phyloP scores from a whole-genome alignment of 2,113 vertebrate genomes.

The Struthio camelus region DNA sequence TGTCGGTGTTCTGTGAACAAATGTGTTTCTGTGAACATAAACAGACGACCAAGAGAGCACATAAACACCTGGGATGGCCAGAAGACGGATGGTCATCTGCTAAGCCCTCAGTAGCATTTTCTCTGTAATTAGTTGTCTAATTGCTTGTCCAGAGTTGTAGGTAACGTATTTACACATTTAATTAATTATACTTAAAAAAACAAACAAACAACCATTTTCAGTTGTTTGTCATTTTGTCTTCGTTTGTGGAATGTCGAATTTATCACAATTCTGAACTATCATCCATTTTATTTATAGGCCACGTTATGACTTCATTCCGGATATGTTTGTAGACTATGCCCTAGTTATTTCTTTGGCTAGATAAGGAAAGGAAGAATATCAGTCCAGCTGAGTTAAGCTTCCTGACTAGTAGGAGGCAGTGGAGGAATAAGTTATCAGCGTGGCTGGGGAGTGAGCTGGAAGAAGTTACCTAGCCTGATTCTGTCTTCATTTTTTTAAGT shows the following conservation, averaged over 20 bases:
- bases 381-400: neutral
- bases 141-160: slow-evolving; percentile 5
- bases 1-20: neutral
- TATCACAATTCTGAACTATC: accelerated
- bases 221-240: slow-evolving; percentile 3
- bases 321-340: neutral
- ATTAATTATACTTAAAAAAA: neutral
- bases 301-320: neutral
- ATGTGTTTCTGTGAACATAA: neutral
- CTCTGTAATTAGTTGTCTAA: slow-evolving; percentile 16
- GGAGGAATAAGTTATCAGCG: neutral
- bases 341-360: neutral
- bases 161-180: neutral
- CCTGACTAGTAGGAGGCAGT: neutral
- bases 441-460: neutral
- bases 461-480: neutral
- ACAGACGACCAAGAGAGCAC: neutral
- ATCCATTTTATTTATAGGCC: neutral
- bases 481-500: neutral
- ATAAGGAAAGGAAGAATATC: neutral
- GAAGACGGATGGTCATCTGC: neutral
- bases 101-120: neutral
- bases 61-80: neutral
- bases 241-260: neutral
- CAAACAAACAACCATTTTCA: neutral